phyloP scores from a whole-genome alignment of 2,797 vertebrate species.

The Lagothrix lagotricha region DNA sequence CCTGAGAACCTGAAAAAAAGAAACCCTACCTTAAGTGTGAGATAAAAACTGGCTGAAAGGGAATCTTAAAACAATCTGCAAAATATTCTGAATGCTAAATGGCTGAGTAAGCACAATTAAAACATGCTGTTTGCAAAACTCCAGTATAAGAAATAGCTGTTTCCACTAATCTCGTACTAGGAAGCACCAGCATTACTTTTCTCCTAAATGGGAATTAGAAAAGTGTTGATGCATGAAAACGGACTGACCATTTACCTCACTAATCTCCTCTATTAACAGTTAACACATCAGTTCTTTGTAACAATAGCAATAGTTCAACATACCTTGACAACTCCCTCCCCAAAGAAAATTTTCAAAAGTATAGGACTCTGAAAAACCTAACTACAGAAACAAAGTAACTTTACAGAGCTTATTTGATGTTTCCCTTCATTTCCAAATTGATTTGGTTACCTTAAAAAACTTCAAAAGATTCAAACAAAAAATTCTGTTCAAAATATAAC shows the following conservation, averaged over 20 bases:
- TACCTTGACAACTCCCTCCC: background rate
- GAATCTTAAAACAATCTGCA: slow-evolving; percentile 85
- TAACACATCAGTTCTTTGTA: background rate
- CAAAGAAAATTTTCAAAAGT: background rate
- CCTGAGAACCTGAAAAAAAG: slow-evolving; percentile 88
- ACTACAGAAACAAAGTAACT: background rate
- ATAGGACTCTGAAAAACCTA: background rate
- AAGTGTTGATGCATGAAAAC: background rate
- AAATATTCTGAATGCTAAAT: slow-evolving; percentile 72
- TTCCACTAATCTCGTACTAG: slow-evolving; percentile 49
- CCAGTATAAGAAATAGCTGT: slow-evolving; percentile 60
- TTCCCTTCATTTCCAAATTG: background rate
- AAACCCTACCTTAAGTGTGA: slow-evolving; percentile 87
- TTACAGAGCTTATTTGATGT: background rate
- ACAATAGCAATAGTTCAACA: background rate
- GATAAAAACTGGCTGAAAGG: slow-evolving; percentile 85
- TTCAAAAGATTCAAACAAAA: background rate
- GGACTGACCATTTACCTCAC: background rate
- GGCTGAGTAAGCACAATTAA: slow-evolving; percentile 56
- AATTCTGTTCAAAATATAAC: background rate
- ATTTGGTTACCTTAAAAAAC: background rate
- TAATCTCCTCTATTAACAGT: background rate
- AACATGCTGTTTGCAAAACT: slow-evolving; percentile 69
- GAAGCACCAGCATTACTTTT: slow-evolving; percentile 10
- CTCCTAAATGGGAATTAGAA: slow-evolving; percentile 7